These are phyloP conservation scores for Chelonia mydas DNA, from an alignment of 2,797 vertebrate genomes.

Conservation along the genomic window DNA sequence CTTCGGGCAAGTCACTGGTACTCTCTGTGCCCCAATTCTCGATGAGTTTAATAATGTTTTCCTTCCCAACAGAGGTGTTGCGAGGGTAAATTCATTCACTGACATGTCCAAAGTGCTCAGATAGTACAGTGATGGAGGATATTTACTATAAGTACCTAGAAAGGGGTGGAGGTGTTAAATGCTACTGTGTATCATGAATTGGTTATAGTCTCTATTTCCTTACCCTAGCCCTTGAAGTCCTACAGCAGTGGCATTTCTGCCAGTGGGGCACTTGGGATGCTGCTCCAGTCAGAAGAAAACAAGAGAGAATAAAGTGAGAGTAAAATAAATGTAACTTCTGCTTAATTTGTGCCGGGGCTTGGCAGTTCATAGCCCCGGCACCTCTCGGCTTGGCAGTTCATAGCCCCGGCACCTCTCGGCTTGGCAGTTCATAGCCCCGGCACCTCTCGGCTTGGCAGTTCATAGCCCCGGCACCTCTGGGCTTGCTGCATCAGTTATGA, in stretches of 20 bases:
- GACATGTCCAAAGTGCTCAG: accelerated
- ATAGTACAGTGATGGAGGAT: not conserved
- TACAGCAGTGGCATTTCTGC: not conserved
- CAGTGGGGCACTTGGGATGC: accelerated
- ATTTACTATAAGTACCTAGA: accelerated
- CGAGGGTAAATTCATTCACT: not conserved
- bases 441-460: too few species aligned
- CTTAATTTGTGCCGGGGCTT: not conserved
- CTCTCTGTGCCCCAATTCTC: not conserved
- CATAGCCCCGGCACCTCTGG: too few species aligned
- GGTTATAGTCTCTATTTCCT: not conserved
- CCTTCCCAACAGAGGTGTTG: not conserved
- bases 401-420: too few species aligned
- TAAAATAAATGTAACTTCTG: not conserved
- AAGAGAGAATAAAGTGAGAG: not conserved
- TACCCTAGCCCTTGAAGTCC: not conserved
- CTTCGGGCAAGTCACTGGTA: not conserved
- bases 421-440: too few species aligned
- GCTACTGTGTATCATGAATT: not conserved
- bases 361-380: too few species aligned
- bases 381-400: too few species aligned
- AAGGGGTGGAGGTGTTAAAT: accelerated
- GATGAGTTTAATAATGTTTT: not conserved
- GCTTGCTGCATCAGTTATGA: too few species aligned
- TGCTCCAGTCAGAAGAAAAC: not conserved